Base-by-base conservation (phyloP, 2,113 vertebrate genomes). In the Callospermophilus lateralis region DNA sequence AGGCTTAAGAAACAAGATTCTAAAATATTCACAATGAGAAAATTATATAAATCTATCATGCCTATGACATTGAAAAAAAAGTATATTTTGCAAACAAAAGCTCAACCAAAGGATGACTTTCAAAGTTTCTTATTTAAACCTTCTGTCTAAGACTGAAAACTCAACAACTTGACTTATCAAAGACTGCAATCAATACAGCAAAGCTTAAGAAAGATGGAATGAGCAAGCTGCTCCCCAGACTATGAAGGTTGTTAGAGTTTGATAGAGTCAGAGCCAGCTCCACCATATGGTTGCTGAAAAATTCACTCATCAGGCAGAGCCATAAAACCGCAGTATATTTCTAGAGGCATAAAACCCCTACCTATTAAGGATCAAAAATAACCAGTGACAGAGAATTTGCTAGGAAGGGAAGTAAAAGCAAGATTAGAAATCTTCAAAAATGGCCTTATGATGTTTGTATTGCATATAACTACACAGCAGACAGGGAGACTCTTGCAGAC, bases 201-300 rank as follows among this genome's bases (percentile, higher is more conserved):
- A 90, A 74, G 81, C 74, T 95, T 81, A 95, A 34, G 91, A 85
- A 97, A 95, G 86, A 89, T 42, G 26, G 84, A 90, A 92, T 37
- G 90, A 96, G 34, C 83, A 93, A 93, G 78, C 88, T 85, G 74
- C 86, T 94, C 39, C 58, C 30, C 92, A 94, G 90, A 94, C 45
- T 45, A 34, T 15, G 63, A 87, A 68, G 34, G 70, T 92, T 86
- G 76, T 95, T 95, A 90, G 85, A 90, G 39, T 92, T 51, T 84
- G 81, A 77, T 72, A 74, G 79, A 96, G 32, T 84, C 68, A 26
- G 70, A 93, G 93, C 83, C 96, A 97, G 85, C 85, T 85, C 84
- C 19, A 72, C 87, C 96, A 97, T 89, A 89, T 91, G 89, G 81
- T 65, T 95, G 89, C 93, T 94, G 94, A 97, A 96, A 97, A 97